Evolutionary conservation across 2,888 invertebrate species (phyloP), one percentile per base, ranked within the genome.

Genomic region (Meteorus cinctellus): DNA sequence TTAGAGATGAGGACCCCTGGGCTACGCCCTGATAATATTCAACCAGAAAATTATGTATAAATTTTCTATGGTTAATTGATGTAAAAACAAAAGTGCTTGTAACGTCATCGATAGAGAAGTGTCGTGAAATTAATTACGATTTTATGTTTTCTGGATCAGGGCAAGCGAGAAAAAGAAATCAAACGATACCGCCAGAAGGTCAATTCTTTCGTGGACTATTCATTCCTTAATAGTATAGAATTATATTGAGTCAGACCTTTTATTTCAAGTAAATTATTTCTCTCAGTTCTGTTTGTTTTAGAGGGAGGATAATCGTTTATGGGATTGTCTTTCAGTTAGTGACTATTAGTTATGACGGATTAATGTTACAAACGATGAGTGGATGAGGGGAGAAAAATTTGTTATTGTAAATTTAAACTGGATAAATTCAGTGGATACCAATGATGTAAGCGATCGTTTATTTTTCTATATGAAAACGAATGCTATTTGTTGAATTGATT

Each of bases 11-110:
- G 77, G 36, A 68, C 69, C 68, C 72, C 78, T 36, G 80, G 79
- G 77, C 77, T 78, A 79, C 79, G 79, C 79, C 78, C 76, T 73
- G 74, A 74, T 71, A 65, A 66, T 55, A 78, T 66, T 68, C 60
- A 62, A 41, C 19, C n/a, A 31, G 48, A 73, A 78, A 71, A 41
- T 67, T 69, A 48, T 72, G 60, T 67, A 27, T 66, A 48, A 63
- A 62, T 5, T 72, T 48, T 48, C 16, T 45, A 16, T 24, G 5
- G 36, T n/a, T 59, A 59, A 36, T 48, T 59, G 12, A n/a, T 29
- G 12, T 31, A 5, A 68, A 68, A 29, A 31, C 14, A 29, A 4
- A 31, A 63, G n/a, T 31, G 14, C 14, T 5, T 63, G 3, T n/a
- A 5, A 31, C 4, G 34, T 63, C 63, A 34, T 63, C 14, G 27